Conservation (phyloP, 2,888 invertebrate genomes). For the Aelia acuminata region DNA sequence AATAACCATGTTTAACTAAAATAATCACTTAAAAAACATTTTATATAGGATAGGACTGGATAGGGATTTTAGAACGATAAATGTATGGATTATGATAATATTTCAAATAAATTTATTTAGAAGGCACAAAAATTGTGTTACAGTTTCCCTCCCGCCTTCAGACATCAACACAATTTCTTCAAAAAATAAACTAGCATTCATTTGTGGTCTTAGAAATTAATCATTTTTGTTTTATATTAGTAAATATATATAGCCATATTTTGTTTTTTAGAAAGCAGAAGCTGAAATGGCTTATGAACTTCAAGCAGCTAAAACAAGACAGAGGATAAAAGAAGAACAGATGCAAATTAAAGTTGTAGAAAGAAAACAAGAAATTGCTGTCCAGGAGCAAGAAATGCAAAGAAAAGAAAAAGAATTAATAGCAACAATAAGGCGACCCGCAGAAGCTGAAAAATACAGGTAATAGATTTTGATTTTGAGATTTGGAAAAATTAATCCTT, state of each 20-base stretch:
- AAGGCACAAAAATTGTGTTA: no score
- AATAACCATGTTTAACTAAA: no score
- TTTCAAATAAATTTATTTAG: no score
- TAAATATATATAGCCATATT: background rate
- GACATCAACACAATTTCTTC: no score
- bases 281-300: conserved; percentile 94
- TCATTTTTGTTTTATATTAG: no score
- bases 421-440: conserved; percentile 92
- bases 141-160: no score
- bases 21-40: no score
- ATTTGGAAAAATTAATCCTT: background rate
- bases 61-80: no score
- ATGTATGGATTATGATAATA: no score
- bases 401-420: conserved; percentile 93
- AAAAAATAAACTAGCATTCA: no score
- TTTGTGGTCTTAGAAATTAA: no score
- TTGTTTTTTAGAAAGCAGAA: conserved; percentile 79
- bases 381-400: conserved; percentile 96
- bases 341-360: conserved; percentile 97
- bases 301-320: conserved; percentile 96
- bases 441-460: conserved; percentile 92
- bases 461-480: conserved; percentile 63
- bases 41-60: no score
- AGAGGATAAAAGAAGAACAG: conserved; percentile 95
- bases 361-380: conserved; percentile 91